phyloP scores from a whole-genome alignment of 2,888 invertebrate species.

The Agrotis exclamationis region DNA sequence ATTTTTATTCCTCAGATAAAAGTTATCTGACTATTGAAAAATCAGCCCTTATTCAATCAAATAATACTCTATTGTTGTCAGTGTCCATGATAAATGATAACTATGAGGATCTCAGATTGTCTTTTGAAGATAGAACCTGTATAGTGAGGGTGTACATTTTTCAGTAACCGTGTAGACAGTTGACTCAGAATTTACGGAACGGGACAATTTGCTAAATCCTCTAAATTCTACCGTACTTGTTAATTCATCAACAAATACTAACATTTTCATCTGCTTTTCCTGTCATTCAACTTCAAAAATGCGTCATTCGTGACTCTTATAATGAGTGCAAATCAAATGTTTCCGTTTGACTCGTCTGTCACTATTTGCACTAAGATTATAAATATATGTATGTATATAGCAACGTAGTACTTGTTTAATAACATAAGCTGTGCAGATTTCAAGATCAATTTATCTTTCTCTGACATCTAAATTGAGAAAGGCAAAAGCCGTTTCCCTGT shows the following conservation, averaged over 20 bases:
- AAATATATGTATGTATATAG: not conserved
- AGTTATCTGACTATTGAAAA: too few species aligned
- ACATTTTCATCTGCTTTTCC: not conserved
- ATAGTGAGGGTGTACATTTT: too few species aligned
- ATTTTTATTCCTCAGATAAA: too few species aligned
- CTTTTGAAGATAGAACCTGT: too few species aligned
- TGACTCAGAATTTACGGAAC: too few species aligned
- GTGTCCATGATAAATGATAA: too few species aligned
- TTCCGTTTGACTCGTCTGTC: slow-evolving; percentile 1
- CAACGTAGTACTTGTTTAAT: slow-evolving; percentile 20
- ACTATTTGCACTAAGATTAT: slow-evolving; percentile 31
- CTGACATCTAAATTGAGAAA: not conserved
- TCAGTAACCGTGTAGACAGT: too few species aligned
- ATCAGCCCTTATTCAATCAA: too few species aligned
- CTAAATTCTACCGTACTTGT: too few species aligned
- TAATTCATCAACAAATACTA: not conserved
- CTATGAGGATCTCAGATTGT: too few species aligned
- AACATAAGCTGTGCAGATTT: slow-evolving; percentile 21
- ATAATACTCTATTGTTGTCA: too few species aligned
- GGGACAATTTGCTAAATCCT: too few species aligned
- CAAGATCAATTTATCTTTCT: slow-evolving; percentile 13
- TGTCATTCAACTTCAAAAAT: not conserved
- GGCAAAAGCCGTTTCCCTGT: not conserved
- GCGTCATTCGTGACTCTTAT: slow-evolving; percentile 1
- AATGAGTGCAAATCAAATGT: slow-evolving; percentile 17